Evolutionary conservation across 2,888 invertebrate species (phyloP).

Genomic region (Campopleginae sp.): DNA sequence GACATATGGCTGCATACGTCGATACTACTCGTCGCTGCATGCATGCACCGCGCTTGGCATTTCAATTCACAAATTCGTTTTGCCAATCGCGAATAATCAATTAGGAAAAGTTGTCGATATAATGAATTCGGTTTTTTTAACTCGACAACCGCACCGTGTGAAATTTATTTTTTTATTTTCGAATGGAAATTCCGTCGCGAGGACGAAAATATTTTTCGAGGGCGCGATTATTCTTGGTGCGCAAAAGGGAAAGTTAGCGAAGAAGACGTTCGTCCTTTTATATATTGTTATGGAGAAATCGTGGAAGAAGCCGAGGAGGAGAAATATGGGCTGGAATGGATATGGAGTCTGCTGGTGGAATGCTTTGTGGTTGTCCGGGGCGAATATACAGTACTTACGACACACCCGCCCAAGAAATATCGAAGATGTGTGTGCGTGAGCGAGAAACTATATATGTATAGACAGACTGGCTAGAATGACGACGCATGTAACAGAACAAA

Average conservation of each 20-base stretch:
- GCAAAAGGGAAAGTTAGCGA: conserved; percentile 5
- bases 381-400: conserved; percentile 38
- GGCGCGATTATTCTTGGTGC: too few relatives aligned
- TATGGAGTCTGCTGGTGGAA: conserved; percentile 33
- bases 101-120: conserved; percentile 1
- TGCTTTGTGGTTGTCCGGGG: conserved; percentile 17
- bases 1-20: background rate
- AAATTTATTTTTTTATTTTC: background rate
- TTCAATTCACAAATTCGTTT: conserved; percentile 12
- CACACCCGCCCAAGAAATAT: conserved; percentile 53
- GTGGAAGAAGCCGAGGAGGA: background rate
- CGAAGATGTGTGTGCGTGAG: conserved; percentile 21
- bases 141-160: background rate
- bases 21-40: conserved; percentile 11
- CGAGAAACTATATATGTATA: conserved; percentile 36
- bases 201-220: background rate
- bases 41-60: conserved; percentile 43
- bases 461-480: conserved; percentile 72
- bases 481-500: conserved; percentile 81
- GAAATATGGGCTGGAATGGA: conserved; percentile 16
- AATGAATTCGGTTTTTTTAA: background rate
- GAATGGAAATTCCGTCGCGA: background rate
- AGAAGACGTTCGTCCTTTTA: background rate
- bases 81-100: background rate
- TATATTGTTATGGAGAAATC: background rate